A percentile compares a stretch with the other conserved stretches of the same genome.
Evolutionary conservation across 2,797 vertebrate species (phyloP).

Genomic region (Taeniopygia guttata): DNA sequence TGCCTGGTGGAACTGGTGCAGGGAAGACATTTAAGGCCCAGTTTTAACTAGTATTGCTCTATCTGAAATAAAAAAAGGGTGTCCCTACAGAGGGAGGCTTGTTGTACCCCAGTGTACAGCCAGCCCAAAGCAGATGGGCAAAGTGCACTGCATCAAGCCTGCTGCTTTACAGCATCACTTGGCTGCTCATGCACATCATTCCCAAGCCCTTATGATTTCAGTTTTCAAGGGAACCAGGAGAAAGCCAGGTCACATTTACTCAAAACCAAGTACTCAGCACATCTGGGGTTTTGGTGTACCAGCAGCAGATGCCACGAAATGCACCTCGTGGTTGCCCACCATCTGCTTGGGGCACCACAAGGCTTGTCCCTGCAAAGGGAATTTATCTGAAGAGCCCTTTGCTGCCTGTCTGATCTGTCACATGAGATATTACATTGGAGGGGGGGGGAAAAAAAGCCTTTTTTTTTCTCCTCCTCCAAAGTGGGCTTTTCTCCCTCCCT

Average conservation of each 20-base stretch:
- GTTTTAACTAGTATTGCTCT: not conserved
- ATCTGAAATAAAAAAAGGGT: not conserved
- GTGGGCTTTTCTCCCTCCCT: slow-evolving; percentile 17
- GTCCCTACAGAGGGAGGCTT: not conserved
- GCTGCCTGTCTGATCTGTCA: slow-evolving; percentile 3
- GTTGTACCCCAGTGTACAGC: accelerated
- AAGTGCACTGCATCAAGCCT: not conserved
- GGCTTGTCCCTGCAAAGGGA: not conserved
- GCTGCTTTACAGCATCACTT: not conserved
- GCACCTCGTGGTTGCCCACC: accelerated
- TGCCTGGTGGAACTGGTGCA: not conserved
- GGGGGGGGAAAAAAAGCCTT: not conserved
- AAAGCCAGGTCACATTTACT: not conserved
- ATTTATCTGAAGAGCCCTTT: not conserved
- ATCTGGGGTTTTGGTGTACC: not conserved
- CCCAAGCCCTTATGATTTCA: not conserved
- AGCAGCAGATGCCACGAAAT: not conserved
- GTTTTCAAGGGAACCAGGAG: not conserved
- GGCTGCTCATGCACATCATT: not conserved
- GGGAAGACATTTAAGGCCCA: not conserved
- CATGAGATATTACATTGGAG: not conserved
- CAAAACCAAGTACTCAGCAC: not conserved
- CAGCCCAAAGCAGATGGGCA: not conserved
- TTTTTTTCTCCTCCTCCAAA: not conserved
- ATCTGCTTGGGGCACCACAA: accelerated